phyloP scores from a whole-genome alignment of 1,140 invertebrate genomes.

The Drosophila equinoxialis region DNA sequence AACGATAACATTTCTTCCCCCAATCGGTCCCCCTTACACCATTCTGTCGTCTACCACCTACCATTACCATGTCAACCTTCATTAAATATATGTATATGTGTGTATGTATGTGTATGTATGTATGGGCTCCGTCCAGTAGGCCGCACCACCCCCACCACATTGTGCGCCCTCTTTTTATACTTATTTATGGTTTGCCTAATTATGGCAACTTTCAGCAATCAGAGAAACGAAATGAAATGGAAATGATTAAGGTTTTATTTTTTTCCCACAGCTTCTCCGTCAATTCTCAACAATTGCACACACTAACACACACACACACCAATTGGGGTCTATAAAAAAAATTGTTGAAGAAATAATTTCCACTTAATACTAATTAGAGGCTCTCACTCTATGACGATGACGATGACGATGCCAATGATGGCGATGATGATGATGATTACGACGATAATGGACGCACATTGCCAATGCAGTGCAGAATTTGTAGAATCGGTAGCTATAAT shows the following conservation, averaged over 20 bases:
- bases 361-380: constrained; percentile 79
- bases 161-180: constrained; percentile 36
- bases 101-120: neutral
- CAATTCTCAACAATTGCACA: constrained; percentile 5
- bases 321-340: constrained; percentile 48
- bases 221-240: constrained; percentile 42
- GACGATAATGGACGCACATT: constrained; percentile 45
- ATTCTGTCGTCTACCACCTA: neutral
- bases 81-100: constrained; percentile 1
- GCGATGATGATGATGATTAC: constrained; percentile 32
- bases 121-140: neutral
- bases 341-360: constrained; percentile 73
- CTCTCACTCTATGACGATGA: constrained; percentile 7
- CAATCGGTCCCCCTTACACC: constrained; percentile 9
- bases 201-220: constrained; percentile 53
- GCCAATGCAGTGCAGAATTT: constrained; percentile 33
- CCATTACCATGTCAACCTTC: constrained; percentile 13
- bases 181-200: constrained; percentile 59
- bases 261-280: constrained; percentile 58
- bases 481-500: neutral
- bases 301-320: constrained; percentile 36
- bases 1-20: constrained; percentile 62
- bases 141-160: constrained; percentile 14
- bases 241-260: constrained; percentile 20
- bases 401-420: constrained; percentile 17